A percentile compares a stretch with the other conserved stretches of the same genome.
Conservation (phyloP, 92 coral and sea anemone species). For the Bergia puertoricense region DNA sequence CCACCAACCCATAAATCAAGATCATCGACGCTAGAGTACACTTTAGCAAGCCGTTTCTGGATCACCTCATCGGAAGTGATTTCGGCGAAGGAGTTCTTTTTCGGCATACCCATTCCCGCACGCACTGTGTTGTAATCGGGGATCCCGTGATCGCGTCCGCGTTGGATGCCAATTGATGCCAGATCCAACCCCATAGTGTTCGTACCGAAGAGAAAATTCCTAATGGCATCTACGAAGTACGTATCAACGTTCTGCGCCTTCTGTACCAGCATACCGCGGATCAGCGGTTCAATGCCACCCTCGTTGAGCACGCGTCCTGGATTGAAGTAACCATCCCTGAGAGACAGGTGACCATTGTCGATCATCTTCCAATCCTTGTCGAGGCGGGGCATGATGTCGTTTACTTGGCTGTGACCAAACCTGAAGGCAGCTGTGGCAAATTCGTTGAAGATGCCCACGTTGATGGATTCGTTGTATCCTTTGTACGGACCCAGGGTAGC, state of each 20-base stretch:
- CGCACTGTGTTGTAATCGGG: slow-evolving; percentile 96
- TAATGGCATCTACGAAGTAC: slow-evolving; percentile 80
- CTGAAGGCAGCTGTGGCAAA: slow-evolving; percentile 99
- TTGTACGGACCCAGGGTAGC: slow-evolving; percentile 68
- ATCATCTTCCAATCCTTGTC: slow-evolving; percentile 90
- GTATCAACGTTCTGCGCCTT: slow-evolving; percentile 89
- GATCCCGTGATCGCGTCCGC: slow-evolving; percentile 96
- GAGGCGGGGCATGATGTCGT: slow-evolving; percentile 87
- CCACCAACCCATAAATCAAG: slow-evolving; percentile 97
- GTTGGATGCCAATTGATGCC: slow-evolving; percentile 87
- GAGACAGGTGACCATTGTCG: slow-evolving; percentile 81
- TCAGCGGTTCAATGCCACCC: slow-evolving; percentile 95
- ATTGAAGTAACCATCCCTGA: slow-evolving; percentile 96
- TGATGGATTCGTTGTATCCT: slow-evolving; percentile 81
- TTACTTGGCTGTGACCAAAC: slow-evolving; percentile 97
- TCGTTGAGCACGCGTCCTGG: slow-evolving; percentile 97
- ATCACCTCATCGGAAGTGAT: slow-evolving; percentile 73
- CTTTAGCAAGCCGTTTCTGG: slow-evolving; percentile 64
- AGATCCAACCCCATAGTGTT: slow-evolving; percentile 96
- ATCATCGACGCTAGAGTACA: slow-evolving; percentile 79
- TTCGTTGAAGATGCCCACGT: slow-evolving; percentile 96
- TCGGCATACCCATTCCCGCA: slow-evolving; percentile 75
- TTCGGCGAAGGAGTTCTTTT: slow-evolving; percentile 70
- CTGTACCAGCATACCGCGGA: slow-evolving; percentile 95
- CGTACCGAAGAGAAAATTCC: slow-evolving; percentile 97